Conservation (phyloP, 2,888 invertebrate genomes). For the Neria commutata region DNA sequence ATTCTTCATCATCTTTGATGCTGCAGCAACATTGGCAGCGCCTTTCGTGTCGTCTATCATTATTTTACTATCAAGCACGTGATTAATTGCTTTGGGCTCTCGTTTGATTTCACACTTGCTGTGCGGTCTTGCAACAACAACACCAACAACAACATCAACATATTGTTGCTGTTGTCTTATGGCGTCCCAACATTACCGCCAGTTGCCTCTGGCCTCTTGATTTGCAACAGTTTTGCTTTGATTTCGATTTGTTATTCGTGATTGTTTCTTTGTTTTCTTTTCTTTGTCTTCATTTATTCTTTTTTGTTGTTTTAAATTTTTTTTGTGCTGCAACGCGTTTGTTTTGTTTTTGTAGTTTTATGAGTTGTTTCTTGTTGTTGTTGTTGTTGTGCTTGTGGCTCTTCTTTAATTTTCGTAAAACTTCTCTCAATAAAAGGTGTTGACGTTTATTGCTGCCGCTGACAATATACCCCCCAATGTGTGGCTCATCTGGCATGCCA, state of each 20-base stretch:
- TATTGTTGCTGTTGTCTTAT: background rate
- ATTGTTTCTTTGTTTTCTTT: conserved; percentile 8
- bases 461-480: conserved; percentile 21
- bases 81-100: conserved; percentile 13
- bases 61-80: conserved; percentile 12
- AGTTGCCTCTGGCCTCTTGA: conserved; percentile 6
- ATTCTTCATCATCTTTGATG: background rate
- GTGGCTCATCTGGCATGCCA: too few species aligned
- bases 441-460: conserved; percentile 30
- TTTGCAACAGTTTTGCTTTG: conserved; percentile 26
- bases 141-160: too few species aligned
- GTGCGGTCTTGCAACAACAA: too few species aligned
- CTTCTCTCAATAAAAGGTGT: conserved; percentile 28
- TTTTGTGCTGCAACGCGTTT: conserved; percentile 4
- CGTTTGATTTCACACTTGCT: conserved; percentile 6
- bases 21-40: too few species aligned
- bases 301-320: conserved; percentile 3
- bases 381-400: background rate
- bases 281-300: background rate
- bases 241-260: conserved; percentile 19
- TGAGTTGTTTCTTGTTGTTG: conserved; percentile 2
- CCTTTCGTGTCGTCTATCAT: background rate
- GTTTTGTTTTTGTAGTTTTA: background rate
- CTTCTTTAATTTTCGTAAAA: background rate
- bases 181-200: too few species aligned